A percentile compares a stretch with the other conserved stretches of the same genome.
Conservation (phyloP, 2,888 invertebrate species). For the Sminthurides aquaticus region DNA sequence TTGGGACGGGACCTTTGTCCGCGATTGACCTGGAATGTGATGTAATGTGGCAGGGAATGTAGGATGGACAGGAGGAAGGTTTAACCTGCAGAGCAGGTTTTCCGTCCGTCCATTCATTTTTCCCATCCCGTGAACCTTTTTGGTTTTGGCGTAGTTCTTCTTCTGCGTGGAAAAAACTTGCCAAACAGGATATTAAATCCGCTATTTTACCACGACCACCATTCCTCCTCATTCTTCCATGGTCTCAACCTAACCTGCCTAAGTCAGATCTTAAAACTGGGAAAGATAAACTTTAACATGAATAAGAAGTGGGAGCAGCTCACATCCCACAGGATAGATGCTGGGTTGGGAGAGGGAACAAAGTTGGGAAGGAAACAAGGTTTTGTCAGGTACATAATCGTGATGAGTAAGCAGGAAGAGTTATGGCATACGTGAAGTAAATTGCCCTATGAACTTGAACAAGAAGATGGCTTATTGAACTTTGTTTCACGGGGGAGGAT, state of each 20-base stretch:
- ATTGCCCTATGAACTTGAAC: no score
- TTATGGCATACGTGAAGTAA: no score
- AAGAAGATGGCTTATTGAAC: no score
- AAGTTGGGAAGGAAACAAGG: no score
- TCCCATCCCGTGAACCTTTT: constrained; percentile 19
- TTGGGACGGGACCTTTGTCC: constrained; percentile 32
- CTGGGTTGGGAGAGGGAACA: no score
- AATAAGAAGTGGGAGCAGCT: no score
- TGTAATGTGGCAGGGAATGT: constrained; percentile 24
- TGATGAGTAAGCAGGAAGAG: no score
- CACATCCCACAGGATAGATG: no score
- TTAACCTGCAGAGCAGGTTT: constrained; percentile 34
- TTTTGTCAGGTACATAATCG: no score
- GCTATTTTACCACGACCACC: constrained; percentile 27
- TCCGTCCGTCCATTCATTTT: constrained; percentile 18
- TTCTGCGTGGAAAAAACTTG: constrained; percentile 35
- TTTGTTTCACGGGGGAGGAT: background rate
- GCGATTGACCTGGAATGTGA: constrained; percentile 43
- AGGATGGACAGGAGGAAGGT: constrained; percentile 15
- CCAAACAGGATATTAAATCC: constrained; percentile 42
- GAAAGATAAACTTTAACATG: no score
- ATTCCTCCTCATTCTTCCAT: background rate
- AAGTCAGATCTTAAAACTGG: no score
- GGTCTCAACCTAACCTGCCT: background rate
- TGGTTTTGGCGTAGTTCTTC: constrained; percentile 22